Evolutionary conservation across 2,888 invertebrate species (phyloP).

Genomic region (Vannuccia rotundouncinata): DNA sequence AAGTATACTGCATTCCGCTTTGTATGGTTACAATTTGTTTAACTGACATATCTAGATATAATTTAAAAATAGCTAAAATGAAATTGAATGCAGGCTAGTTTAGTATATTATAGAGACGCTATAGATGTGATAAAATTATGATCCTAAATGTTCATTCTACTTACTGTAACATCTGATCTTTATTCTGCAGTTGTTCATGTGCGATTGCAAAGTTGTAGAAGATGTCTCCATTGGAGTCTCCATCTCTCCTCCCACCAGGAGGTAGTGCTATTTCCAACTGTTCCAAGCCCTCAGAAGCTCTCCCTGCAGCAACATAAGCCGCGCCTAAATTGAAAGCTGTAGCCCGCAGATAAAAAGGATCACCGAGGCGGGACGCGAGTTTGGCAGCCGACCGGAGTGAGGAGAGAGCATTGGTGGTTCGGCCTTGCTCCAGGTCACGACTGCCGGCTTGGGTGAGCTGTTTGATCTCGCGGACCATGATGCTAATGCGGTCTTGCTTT

Average conservation of each 20-base stretch:
- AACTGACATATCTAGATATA: too few relatives aligned
- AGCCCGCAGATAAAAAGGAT: background rate
- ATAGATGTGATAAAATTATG: too few relatives aligned
- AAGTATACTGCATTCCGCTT: too few relatives aligned
- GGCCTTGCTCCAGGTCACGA: background rate
- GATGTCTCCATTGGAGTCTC: background rate
- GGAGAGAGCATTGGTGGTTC: background rate
- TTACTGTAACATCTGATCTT: background rate
- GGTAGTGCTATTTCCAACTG: background rate
- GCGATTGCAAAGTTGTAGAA: background rate
- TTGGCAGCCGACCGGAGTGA: background rate
- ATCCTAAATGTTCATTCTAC: too few relatives aligned
- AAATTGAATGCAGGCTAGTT: too few relatives aligned
- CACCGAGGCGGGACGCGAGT: background rate
- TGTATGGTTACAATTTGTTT: too few relatives aligned
- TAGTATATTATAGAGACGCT: too few relatives aligned
- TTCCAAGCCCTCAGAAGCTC: background rate
- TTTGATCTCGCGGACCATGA: background rate
- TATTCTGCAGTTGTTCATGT: background rate
- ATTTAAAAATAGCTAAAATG: too few relatives aligned
- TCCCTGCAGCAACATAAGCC: background rate
- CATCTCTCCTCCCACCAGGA: background rate
- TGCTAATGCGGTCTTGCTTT: background rate
- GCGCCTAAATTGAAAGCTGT: background rate
- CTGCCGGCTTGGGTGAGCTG: background rate